A percentile compares a stretch with the other conserved stretches of the same genome.
Conservation (phyloP, 2,113 vertebrate species). For the Piprites chloris region DNA sequence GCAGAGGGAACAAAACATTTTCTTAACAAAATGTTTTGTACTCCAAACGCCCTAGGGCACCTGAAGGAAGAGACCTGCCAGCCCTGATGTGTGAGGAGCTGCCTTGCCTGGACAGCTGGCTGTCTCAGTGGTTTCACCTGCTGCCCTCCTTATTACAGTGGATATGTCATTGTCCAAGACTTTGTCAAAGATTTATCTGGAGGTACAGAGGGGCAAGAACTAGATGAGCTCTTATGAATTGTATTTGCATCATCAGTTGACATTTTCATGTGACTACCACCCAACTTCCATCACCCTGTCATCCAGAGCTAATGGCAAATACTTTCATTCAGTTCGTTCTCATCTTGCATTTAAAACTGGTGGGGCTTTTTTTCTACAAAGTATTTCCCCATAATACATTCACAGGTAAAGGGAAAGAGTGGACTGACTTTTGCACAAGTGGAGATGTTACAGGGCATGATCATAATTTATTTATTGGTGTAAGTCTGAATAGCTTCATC, state of each 20-base stretch:
- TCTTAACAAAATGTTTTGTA: neutral
- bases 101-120: neutral
- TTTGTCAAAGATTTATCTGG: neutral
- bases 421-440: neutral
- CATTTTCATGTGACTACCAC: neutral
- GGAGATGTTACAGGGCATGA: neutral
- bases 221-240: neutral
- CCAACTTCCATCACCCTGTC: neutral
- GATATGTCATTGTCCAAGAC: neutral
- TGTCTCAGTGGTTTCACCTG: neutral
- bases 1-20: neutral
- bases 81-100: neutral
- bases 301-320: neutral
- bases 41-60: neutral
- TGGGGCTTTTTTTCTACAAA: neutral
- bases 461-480: slow-evolving; percentile 25
- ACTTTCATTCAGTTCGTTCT: neutral
- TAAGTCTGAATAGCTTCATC: slow-evolving; percentile 1
- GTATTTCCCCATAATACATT: neutral
- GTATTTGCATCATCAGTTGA: accelerated
- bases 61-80: neutral
- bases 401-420: neutral
- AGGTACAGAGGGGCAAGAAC: neutral
- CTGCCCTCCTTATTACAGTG: neutral
- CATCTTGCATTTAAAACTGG: neutral